Evolutionary conservation across 2,888 invertebrate species (phyloP), one percentile per base, ranked within the genome.

Genomic region (Agrotis ipsilon): DNA sequence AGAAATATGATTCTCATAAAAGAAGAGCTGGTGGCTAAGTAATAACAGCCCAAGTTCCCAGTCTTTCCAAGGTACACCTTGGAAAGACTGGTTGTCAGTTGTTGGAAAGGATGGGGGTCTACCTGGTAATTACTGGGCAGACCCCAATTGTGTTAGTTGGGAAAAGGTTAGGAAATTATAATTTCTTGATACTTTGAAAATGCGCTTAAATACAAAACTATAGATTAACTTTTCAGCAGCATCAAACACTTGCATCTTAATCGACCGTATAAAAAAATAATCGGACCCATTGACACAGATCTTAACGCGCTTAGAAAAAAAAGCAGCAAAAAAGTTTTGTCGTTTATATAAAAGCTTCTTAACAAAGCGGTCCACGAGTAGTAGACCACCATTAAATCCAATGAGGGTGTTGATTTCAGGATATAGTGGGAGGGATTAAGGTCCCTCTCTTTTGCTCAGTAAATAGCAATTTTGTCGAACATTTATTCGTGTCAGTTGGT

Each of bases 381-480:
- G 75, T 74, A n/a, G n/a, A n/a, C n/a, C n/a, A 73, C 79, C 65
- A 83, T 83, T 81, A 79, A 79, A 79, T 75, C 70, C 68, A 75
- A 82, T 77, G 70, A 63, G 75, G 78, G 82, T 83, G 78, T 81
- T 78, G 80, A 80, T 84, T 80, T 68, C 73, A 73, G 74, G 66
- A 78, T 69, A 80, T 69, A 75, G 75, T 70, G 63, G 63, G 58
- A 66, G 52, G 75, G 60, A 79, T 81, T 73, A 74, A 43, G 72
- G 61, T 61, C 58, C 63, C 68, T 68, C 54, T 70, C 72, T 68
- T 75, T 75, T 75, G 24, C 75, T 75, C 59, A 70, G 82, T 85
- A 85, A 85, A 86, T 81, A 85, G 76, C 59, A 64, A 66, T 74
- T 65, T 64, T 69, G 75, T 86, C 71, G 75, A 82, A 83, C 81